Evolutionary conservation across 2,888 invertebrate genomes (phyloP).

Genomic region (Clivina fossor): DNA sequence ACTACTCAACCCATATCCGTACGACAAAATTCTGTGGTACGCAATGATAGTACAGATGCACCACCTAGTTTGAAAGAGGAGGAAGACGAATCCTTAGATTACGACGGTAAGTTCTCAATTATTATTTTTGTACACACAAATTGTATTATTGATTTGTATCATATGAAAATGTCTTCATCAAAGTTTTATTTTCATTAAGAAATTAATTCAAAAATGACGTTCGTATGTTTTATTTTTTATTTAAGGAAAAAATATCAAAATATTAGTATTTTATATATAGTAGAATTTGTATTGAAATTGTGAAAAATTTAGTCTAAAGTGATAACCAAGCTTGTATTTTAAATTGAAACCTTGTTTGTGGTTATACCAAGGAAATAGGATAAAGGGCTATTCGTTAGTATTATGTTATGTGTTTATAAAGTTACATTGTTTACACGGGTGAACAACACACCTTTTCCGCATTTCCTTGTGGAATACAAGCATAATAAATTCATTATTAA

Average conservation of each 20-base stretch:
- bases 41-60: slow-evolving; percentile 50
- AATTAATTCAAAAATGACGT: slow-evolving; percentile 12
- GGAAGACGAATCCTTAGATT: slow-evolving; percentile 74
- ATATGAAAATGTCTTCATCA: slow-evolving; percentile 19
- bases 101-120: slow-evolving; percentile 65
- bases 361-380: no score
- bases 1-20: slow-evolving; percentile 52
- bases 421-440: no score
- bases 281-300: no score
- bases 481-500: no score
- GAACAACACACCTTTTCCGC: no score
- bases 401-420: no score
- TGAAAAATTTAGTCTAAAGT: no score
- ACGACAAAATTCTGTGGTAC: slow-evolving; percentile 47
- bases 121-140: slow-evolving; percentile 7
- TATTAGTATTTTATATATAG: not conserved
- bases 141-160: slow-evolving; percentile 5
- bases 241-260: not conserved
- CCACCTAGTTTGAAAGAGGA: slow-evolving; percentile 47
- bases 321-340: no score
- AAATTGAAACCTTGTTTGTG: no score
- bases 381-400: no score
- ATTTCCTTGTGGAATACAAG: no score
- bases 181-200: slow-evolving; percentile 21
- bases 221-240: not conserved